Conservation (phyloP, 1,140 invertebrate genomes). For the Ceratosolen solmsi region DNA sequence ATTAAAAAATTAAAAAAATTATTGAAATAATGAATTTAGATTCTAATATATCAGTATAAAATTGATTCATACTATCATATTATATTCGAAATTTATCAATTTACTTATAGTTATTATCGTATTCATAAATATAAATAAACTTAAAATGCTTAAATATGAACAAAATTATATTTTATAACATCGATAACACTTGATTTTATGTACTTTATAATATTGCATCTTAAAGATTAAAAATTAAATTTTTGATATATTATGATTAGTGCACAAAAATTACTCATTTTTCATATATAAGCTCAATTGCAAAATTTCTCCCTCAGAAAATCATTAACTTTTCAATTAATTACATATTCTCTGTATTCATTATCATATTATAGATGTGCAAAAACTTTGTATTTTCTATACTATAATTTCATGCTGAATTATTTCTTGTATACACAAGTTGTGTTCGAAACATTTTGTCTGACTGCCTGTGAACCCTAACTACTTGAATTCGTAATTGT, state of each 20-base stretch:
- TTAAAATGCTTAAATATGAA: too few species aligned
- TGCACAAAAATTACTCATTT: background rate
- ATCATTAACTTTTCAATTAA: background rate
- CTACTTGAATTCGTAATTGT: conserved; percentile 24
- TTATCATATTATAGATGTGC: conserved; percentile 16
- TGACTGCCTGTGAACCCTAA: conserved; percentile 39
- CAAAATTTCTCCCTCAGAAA: background rate
- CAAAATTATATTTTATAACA: too few species aligned
- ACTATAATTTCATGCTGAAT: background rate
- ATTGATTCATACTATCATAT: background rate
- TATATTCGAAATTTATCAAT: background rate
- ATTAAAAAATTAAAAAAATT: too few species aligned
- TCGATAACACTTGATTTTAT: too few species aligned
- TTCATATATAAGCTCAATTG: background rate
- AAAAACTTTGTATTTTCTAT: conserved; percentile 22
- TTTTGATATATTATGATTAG: too few species aligned
- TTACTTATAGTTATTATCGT: background rate
- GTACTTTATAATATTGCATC: background rate
- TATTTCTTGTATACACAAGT: background rate
- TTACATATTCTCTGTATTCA: background rate
- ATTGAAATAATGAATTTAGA: too few species aligned
- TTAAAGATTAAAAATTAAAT: too few species aligned
- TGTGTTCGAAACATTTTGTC: conserved; percentile 27
- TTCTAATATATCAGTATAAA: too few species aligned
- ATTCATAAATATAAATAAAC: background rate